Evolutionary conservation across 1,140 invertebrate genomes (phyloP), one percentile per base, ranked within the genome.

Genomic region (Drosophila sp.): DNA sequence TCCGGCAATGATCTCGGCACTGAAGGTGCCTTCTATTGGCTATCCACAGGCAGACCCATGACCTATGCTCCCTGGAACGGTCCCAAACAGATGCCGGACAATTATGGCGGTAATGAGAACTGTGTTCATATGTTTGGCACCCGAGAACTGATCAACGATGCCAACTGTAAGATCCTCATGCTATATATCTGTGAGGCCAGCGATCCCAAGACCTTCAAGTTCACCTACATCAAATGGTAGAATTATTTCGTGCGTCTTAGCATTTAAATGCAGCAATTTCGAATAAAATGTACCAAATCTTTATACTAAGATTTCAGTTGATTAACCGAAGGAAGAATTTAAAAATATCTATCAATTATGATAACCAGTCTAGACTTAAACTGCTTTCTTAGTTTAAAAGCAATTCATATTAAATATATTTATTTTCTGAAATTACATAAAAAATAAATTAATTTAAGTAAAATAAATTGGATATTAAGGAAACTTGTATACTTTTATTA

Each of bases 131-230:
- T 90, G 81, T 86, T 86, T 41, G 74, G 74, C 36, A 78, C 82
- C 7, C 74, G 81, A 6, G 81, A 86, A 14, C 58, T 86, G 45
- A 81, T 86, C 66, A 86, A 86, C 50, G 81, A 86, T 69, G 81
- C 81, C 81, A 87, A 86, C 59, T 86, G 81, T 41, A 87, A 82
- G 38, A 86, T 86, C n/a, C 74, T 81, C 5, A 86, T 86, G 81
- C 78, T 78, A 1, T 86, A 82, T 3, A 75, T 86, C 9, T 86
- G 81, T 51, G 81, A 86, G 50, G 82, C 82, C 9, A 81, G 70
- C 48, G 81, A 86, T 51, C 81, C 81, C n/a, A 86, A 86, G 40
- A 86, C 81, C 6, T 86, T 86, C 8, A 86, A 86, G 40, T 86
- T 86, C 38, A 86, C 81, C 25, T 86, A 86, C 57, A 86, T 86